Evolutionary conservation across 2,797 vertebrate species (phyloP).

Genomic region (Silurus lanzhouensis): DNA sequence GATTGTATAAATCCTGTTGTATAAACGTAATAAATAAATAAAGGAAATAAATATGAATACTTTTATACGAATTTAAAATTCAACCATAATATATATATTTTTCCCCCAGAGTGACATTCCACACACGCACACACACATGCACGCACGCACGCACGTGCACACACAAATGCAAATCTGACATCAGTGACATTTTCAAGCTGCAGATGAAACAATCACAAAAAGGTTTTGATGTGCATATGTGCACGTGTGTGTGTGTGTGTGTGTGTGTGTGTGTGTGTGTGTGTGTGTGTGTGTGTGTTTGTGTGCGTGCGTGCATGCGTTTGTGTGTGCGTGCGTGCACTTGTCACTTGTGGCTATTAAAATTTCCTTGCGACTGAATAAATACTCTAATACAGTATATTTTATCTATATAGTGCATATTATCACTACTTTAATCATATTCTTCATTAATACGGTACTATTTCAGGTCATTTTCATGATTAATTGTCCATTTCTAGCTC

Average conservation of each 20-base stretch:
- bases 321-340: background rate
- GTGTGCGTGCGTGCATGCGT: background rate
- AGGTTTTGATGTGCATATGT: background rate
- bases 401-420: background rate
- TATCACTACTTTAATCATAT: background rate
- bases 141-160: background rate
- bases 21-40: too few species aligned
- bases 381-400: background rate
- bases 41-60: background rate
- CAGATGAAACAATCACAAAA: conserved; percentile 1
- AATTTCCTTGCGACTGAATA: background rate
- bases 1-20: background rate
- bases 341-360: background rate
- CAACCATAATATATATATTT: background rate
- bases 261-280: background rate
- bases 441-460: background rate
- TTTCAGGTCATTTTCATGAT: background rate
- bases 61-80: background rate
- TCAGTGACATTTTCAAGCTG: background rate
- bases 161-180: background rate
- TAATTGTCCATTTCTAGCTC: background rate
- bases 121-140: background rate
- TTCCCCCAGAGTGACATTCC: background rate
- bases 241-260: background rate
- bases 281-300: background rate